These are phyloP conservation scores for Mesorhabditis belari DNA, from an alignment of 2,888 invertebrate species.

Conservation along the genomic window DNA sequence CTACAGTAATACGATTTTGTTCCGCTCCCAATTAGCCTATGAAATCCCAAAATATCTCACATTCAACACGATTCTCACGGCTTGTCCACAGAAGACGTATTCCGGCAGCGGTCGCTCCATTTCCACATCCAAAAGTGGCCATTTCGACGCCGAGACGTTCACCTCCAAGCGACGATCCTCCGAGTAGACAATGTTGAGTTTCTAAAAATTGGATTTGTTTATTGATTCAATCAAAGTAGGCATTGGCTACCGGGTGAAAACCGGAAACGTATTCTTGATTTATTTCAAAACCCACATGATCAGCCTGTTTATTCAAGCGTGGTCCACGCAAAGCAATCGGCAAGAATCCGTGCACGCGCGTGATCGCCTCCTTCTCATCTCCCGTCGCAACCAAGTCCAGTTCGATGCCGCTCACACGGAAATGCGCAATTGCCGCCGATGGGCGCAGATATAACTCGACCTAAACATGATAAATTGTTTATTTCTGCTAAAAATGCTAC, in stretches of 20 bases:
- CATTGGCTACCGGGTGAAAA: background rate
- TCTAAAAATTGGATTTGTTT: constrained; percentile 10
- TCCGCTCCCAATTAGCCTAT: no score
- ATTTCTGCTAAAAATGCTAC: constrained; percentile 3
- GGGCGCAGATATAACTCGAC: constrained; percentile 17
- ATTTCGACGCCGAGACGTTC: constrained; percentile 18
- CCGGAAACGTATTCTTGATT: background rate
- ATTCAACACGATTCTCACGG: constrained; percentile 9
- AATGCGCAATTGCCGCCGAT: constrained; percentile 1
- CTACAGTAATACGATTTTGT: no score
- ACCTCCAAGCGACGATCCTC: constrained; percentile 30
- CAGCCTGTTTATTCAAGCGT: constrained; percentile 25
- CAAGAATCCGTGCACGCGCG: constrained; percentile 7
- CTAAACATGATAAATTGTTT: constrained; percentile 1
- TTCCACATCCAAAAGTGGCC: constrained; percentile 37
- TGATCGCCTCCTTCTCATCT: constrained; percentile 19
- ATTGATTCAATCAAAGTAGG: background rate
- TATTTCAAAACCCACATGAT: constrained; percentile 16
- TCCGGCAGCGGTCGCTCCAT: constrained; percentile 12
- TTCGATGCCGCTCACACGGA: constrained; percentile 6
- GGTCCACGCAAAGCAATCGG: constrained; percentile 21
- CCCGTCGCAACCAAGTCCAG: constrained; percentile 4
- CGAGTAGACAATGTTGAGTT: constrained; percentile 22
- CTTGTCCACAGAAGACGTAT: constrained; percentile 24
- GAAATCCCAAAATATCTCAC: no score